Evolutionary conservation across 2,888 invertebrate genomes (phyloP).

Genomic region (Drosophila flavopinicola): DNA sequence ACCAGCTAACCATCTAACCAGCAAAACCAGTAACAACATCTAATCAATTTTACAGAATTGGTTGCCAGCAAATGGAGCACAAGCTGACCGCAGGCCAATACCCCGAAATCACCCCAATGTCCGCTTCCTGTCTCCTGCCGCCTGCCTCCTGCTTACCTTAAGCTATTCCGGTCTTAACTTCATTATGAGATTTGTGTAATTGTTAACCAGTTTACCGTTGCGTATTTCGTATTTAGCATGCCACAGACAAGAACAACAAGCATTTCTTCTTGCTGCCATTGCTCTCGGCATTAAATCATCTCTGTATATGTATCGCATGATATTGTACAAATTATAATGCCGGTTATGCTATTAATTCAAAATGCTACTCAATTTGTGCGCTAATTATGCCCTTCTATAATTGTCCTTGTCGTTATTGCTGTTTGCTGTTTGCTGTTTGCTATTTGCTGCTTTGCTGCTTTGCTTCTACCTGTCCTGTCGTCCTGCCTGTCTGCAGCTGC

Average conservation of each 20-base stretch:
- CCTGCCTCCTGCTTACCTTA: conserved; percentile 2
- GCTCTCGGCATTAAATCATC: conserved; percentile 6
- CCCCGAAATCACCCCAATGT: not conserved
- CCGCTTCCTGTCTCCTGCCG: not conserved
- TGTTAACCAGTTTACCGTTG: conserved; percentile 67
- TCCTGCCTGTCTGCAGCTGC: not conserved
- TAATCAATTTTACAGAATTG: conserved; percentile 66
- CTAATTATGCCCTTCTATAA: conserved; percentile 49
- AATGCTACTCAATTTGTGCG: conserved; percentile 64
- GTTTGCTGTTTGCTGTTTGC: conserved; percentile 5
- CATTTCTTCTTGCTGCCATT: conserved; percentile 15
- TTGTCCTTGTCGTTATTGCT: conserved; percentile 16
- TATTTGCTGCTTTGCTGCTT: not conserved
- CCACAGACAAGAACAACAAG: conserved; percentile 48
- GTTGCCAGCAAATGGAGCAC: conserved; percentile 46
- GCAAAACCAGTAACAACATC: conserved; percentile 48
- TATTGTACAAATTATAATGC: conserved; percentile 56
- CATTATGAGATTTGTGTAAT: conserved; percentile 76
- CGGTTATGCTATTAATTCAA: conserved; percentile 73
- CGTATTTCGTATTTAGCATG: conserved; percentile 34
- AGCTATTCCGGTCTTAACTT: conserved; percentile 47
- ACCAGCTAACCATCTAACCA: too few relatives aligned
- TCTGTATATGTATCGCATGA: not conserved
- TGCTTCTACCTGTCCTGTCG: not conserved
- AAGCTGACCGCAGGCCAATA: conserved; percentile 57